phyloP scores from a whole-genome alignment of 2,888 invertebrate species.

The Erebia aethiops region DNA sequence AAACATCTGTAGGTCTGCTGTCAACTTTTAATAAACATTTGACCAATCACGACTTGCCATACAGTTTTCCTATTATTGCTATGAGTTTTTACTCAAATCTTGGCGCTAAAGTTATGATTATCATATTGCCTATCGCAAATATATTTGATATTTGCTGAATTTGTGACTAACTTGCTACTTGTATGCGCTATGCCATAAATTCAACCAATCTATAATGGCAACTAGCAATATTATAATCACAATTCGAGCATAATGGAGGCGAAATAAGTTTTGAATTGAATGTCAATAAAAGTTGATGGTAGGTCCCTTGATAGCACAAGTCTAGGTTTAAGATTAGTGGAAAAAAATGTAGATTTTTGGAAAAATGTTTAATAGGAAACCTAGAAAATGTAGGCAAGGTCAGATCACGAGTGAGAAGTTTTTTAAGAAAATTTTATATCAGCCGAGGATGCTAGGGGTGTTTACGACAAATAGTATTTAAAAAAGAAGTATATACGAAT shows the following conservation, averaged over 20 bases:
- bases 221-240: conserved; percentile 45
- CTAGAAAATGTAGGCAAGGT: conserved; percentile 55
- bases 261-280: not conserved
- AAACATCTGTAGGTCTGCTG: conserved; percentile 31
- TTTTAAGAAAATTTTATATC: conserved; percentile 69
- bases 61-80: not conserved
- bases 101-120: not conserved
- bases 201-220: too few species aligned
- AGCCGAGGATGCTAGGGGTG: conserved; percentile 55
- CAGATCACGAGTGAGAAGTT: conserved; percentile 70
- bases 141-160: not conserved
- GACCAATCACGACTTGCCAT: not conserved
- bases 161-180: not conserved
- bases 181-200: not conserved
- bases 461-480: conserved; percentile 44
- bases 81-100: not conserved
- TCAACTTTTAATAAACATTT: not conserved
- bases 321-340: conserved; percentile 66
- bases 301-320: conserved; percentile 59
- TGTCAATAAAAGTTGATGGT: conserved; percentile 6
- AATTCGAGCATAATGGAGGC: not conserved
- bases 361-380: conserved; percentile 76
- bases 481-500: conserved; percentile 46
- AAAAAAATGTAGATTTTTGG: conserved; percentile 79
- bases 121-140: not conserved